phyloP scores from a whole-genome alignment of 2,888 invertebrate genomes.

The Cyrtodaria siliqua region DNA sequence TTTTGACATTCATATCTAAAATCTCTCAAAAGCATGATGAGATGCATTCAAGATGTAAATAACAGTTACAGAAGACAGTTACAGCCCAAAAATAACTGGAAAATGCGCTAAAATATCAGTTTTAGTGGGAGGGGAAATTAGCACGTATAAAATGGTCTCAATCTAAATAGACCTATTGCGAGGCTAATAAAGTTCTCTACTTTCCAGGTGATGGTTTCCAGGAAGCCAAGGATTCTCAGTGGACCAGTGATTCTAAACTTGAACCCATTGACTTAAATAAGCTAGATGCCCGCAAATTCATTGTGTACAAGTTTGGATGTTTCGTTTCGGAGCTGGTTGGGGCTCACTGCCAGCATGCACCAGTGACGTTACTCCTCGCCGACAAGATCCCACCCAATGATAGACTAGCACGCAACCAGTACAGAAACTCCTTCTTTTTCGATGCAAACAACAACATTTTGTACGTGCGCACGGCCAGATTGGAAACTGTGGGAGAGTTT shows the following conservation, averaged over 20 bases:
- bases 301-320: conserved; percentile 85
- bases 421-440: conserved; percentile 84
- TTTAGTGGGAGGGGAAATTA: too few species aligned
- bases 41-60: too few species aligned
- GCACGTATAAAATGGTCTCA: too few species aligned
- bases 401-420: conserved; percentile 79
- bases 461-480: conserved; percentile 79
- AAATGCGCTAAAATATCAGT: too few species aligned
- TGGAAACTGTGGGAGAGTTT: conserved; percentile 84
- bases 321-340: conserved; percentile 81
- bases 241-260: conserved; percentile 81
- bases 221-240: conserved; percentile 79
- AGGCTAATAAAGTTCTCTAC: too few species aligned
- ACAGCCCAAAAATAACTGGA: too few species aligned
- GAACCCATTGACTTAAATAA: conserved; percentile 83
- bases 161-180: too few species aligned
- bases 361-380: conserved; percentile 83
- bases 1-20: too few species aligned
- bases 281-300: conserved; percentile 80
- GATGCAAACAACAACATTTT: conserved; percentile 84
- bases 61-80: too few species aligned
- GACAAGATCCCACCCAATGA: conserved; percentile 82
- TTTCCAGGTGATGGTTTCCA: conserved; percentile 78
- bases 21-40: too few species aligned
- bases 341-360: conserved; percentile 80